Percentiles rank a stretch among this genome's conserved stretches.
phyloP scores from a whole-genome alignment of 2,888 invertebrate species.

The Clivina fossor region DNA sequence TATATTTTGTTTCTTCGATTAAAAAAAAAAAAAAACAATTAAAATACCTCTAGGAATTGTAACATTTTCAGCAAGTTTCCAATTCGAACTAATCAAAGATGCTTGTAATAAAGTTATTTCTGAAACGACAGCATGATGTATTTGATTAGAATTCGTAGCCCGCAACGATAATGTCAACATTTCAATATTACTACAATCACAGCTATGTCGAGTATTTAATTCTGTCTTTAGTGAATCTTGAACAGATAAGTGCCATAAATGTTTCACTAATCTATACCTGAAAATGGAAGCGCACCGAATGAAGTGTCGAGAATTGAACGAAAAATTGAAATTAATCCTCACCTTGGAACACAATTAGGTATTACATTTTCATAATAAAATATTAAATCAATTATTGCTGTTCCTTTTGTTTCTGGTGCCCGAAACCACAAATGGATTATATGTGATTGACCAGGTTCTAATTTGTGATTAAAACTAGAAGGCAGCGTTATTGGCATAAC shows the following conservation, averaged over 20 bases:
- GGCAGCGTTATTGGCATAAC: conserved; percentile 53
- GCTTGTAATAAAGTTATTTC: conserved; percentile 61
- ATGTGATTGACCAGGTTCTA: conserved; percentile 58
- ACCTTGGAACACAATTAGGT: conserved; percentile 48
- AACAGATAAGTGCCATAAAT: conserved; percentile 65
- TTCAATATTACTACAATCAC: conserved; percentile 52
- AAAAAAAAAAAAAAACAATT: neutral
- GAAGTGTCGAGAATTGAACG: neutral
- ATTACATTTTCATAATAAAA: conserved; percentile 70
- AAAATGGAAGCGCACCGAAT: neutral
- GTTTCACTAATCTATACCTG: conserved; percentile 64
- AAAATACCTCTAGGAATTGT: conserved; percentile 24
- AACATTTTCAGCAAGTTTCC: conserved; percentile 55
- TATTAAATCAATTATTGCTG: conserved; percentile 65
- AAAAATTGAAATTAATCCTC: conserved; percentile 34
- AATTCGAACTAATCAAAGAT: conserved; percentile 62
- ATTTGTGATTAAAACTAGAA: conserved; percentile 49
- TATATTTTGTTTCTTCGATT: neutral
- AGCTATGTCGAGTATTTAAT: conserved; percentile 55
- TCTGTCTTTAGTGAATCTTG: conserved; percentile 63
- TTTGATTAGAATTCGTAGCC: conserved; percentile 68
- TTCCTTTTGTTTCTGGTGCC: conserved; percentile 67
- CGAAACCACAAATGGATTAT: conserved; percentile 66
- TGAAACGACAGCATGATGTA: conserved; percentile 61
- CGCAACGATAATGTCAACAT: conserved; percentile 68